Evolutionary conservation across 1,140 invertebrate species (phyloP), one percentile per base, ranked within the genome.

Genomic region (Reticulitermes speratus): DNA sequence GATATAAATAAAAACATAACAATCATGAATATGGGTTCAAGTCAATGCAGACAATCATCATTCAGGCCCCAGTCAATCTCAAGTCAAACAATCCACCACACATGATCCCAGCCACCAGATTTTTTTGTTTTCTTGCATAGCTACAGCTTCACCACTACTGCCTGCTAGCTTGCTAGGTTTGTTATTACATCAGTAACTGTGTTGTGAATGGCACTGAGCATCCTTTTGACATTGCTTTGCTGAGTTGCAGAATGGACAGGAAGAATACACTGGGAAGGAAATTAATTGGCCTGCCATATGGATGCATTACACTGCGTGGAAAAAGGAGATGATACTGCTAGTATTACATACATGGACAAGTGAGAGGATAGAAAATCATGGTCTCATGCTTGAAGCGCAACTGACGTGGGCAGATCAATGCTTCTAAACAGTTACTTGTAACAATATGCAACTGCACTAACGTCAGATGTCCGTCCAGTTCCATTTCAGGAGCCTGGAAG

Each of bases 161-260:
- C 59, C 48, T 65, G 84, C n/a, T 84, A 84, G 84, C 84, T 84
- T 84, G 84, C 48, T 84, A 75, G n/a, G 65, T 75, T 75, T 75
- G 65, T 75, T 75, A 75, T 75, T 30, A 2, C 25, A 75, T 75
- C 65, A 75, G 65, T 75, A 30, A 75, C 25, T 25, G 65, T 21
- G 59, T n/a, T 23, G 59, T 75, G 65, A 75, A 25, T 25, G 65
- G 65, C 65, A 75, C n/a, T 75, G 65, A 75, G 25, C 65, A 44
- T 86, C 30, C 30, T 65, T 89, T 89, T 89, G 88, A 88, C 88
- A 88, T 89, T 89, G 86, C 89, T 89, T 89, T 89, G 88, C 88
- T 89, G 88, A 88, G 82, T 85, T 48, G 52, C 81, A 86, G 85
- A 82, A 75, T 65, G 48, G 82, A 38, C 44, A 44, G 59, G 85